Base-by-base conservation (phyloP, 2,113 vertebrate genomes). In the Chionodraco myersi region DNA sequence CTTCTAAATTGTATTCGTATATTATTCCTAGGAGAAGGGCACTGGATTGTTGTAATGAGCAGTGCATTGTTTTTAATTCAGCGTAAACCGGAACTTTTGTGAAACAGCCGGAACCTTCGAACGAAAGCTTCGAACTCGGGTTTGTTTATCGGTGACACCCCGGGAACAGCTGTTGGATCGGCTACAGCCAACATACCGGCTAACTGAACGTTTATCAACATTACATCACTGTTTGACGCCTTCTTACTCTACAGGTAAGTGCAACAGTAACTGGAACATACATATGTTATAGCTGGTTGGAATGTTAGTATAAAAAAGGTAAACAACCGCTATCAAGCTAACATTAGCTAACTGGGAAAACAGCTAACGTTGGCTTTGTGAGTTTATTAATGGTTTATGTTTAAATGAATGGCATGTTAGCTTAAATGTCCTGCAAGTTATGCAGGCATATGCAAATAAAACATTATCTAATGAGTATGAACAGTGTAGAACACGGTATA, bases 131-230 rank as follows among this genome's bases (percentile, higher is more conserved):
- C 4, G 48, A 8, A 60, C 5, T 59, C 90, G 90, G 89, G 75
- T 16, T 78, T 89, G 26, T 92, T 92, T 93, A 71, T 36, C 1
- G 14, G 77, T 66, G 48, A 80, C 89, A 81, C 88, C 14, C 0
- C 0, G 2, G 0, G 0, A 61, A 53, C 65, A 71, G 80, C 66
- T 82, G 66, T 72, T 78, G 48, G 2, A 45, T 5, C 18, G 6
- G 73, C 26, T 45, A 5, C 16, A 49, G 3, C 7, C 21, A 57
- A 18, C n/a, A 60, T 7, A 10, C 6, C 0, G 13, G 21, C 14
- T 12, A 52, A 56, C 0, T 41, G 11, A 18, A n/a, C n/a, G 0
- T 34, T 2, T 3, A 8, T 30, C 3, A 21, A 41, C 14, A 44
- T 0, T 5, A 21, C 21, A 21, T 21, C 21, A 21, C 21, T 21